Percentiles rank a stretch among this genome's conserved stretches.
Conservation (phyloP, 2,888 invertebrate species). For the Dendrolimus pini region DNA sequence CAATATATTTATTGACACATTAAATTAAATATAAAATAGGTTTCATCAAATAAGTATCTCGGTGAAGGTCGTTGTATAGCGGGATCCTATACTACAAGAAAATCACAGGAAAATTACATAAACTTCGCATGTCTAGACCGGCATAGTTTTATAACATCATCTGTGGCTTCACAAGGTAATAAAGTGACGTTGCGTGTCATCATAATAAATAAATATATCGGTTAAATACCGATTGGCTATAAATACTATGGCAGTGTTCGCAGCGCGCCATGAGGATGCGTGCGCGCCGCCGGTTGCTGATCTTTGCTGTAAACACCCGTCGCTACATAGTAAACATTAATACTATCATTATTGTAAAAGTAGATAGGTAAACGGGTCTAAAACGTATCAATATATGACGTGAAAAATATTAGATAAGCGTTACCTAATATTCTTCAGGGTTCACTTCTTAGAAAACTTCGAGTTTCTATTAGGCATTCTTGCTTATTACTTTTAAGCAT, state of each 20-base stretch:
- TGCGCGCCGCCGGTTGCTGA: slow-evolving; percentile 40
- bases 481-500: too few species aligned
- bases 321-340: slow-evolving; percentile 46
- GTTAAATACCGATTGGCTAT: slow-evolving; percentile 32
- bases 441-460: too few species aligned
- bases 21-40: too few species aligned
- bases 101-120: background rate
- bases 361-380: background rate
- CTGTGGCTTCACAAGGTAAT: slow-evolving; percentile 2
- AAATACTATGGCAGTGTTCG: slow-evolving; percentile 21
- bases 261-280: slow-evolving; percentile 17
- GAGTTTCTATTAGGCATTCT: too few species aligned
- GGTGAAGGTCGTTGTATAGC: too few species aligned
- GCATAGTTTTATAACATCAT: background rate
- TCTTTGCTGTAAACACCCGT: slow-evolving; percentile 45
- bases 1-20: too few species aligned
- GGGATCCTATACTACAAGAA: too few species aligned
- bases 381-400: background rate
- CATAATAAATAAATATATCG: slow-evolving; percentile 33
- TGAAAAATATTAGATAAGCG: too few species aligned
- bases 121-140: background rate
- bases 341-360: slow-evolving; percentile 22
- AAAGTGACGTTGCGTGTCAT: slow-evolving; percentile 24
- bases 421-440: too few species aligned
- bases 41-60: too few species aligned